Evolutionary conservation across 2,797 vertebrate species (phyloP), one percentile per base, ranked within the genome.

Genomic region (Sus cebifrons): DNA sequence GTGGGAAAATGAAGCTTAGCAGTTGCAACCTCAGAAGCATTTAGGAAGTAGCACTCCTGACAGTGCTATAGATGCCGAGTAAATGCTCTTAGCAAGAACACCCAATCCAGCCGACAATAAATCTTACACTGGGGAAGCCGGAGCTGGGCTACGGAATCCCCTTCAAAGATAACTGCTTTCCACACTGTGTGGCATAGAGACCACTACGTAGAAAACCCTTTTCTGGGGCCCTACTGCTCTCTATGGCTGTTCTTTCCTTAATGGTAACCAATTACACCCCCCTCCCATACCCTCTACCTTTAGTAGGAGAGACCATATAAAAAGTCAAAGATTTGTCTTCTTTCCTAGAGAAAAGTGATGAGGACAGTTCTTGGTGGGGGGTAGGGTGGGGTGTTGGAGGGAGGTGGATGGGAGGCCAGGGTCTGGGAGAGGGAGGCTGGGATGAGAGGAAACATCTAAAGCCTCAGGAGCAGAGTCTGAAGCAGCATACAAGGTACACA

Each of bases 1-100:
- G 93, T 6, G 68, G 92, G 89, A 96, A 97, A 92, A 94, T 64
- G 93, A 88, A 94, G 93, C 94, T 97, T 78, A 94, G 94, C 85
- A 91, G 96, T 64, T 82, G 96, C 96, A 96, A 94, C 93, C 96
- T 94, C 86, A 83, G 82, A 96, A 93, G 78, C 96, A 90, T 93
- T 94, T 84, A 90, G 96, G 96, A 98, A 97, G 93, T 40, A 89
- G 84, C 81, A 86, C 93, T 91, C 91, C 89, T 87, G 94, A 97
- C 87, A 83, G 93, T 2, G 86, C 87, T 94, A 93, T 77, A 88
- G 97, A 97, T 81, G 92, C 94, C 15, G 49, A 88, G 87, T 90
- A 89, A 97, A 97, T 91, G 91, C 91, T 96, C 96, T 97, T 97
- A 91, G 29, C 95, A 97, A 95, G 95, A 97, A 95, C 94, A 97